Conservation (phyloP, 2,113 vertebrate species). For the Petaurus breviceps region DNA sequence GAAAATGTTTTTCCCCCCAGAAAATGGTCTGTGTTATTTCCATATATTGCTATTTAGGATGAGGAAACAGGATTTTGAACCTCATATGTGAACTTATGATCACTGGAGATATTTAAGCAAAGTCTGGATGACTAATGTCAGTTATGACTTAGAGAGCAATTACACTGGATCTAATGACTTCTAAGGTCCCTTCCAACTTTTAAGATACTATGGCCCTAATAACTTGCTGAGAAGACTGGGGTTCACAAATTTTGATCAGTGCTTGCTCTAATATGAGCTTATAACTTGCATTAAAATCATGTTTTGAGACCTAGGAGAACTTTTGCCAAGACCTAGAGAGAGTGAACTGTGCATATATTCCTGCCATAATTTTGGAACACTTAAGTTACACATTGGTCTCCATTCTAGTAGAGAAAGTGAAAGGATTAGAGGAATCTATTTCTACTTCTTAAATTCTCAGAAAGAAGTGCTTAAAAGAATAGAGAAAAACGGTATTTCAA, state of each 20-base stretch:
- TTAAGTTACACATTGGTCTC: not conserved
- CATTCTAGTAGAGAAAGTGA: not conserved
- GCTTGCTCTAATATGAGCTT: not conserved
- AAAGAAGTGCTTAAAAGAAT: not conserved
- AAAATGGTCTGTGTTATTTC: not conserved
- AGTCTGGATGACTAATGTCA: not conserved
- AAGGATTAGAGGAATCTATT: not conserved
- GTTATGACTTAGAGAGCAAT: not conserved
- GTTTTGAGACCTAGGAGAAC: not conserved
- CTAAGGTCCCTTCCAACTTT: not conserved
- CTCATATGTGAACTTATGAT: not conserved
- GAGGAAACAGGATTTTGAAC: not conserved
- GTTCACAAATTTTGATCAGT: not conserved
- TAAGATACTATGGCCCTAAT: not conserved
- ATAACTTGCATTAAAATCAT: not conserved
- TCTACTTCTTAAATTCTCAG: not conserved
- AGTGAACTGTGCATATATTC: not conserved
- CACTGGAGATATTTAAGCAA: not conserved
- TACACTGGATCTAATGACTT: not conserved
- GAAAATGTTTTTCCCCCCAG: not conserved
- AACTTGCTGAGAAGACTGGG: not conserved
- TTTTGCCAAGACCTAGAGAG: not conserved
- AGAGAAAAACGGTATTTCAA: not conserved
- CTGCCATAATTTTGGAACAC: not conserved
- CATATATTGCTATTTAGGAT: not conserved